These are phyloP conservation scores for Sakesphorus luctuosus DNA, from an alignment of 2,113 vertebrate genomes.

Conservation along the genomic window DNA sequence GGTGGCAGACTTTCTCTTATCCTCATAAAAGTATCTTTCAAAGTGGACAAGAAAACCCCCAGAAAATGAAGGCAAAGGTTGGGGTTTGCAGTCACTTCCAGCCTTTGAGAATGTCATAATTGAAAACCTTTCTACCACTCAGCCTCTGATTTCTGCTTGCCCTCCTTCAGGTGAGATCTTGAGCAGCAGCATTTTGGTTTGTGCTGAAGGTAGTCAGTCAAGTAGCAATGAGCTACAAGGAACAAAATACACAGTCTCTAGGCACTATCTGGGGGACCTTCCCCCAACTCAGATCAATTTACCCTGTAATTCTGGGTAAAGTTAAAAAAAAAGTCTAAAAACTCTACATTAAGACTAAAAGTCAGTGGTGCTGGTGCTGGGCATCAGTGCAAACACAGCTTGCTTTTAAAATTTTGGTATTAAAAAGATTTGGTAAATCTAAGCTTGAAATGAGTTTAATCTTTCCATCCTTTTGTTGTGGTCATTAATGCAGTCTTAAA, in stretches of 20 bases:
- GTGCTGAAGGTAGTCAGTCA: background rate
- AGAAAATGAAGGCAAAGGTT: background rate
- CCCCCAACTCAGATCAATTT: background rate
- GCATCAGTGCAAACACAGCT: background rate
- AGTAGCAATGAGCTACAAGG: background rate
- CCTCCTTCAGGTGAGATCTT: background rate
- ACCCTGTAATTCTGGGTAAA: background rate
- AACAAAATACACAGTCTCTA: background rate
- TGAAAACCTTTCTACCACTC: background rate
- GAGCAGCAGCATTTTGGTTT: background rate
- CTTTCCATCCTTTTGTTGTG: background rate
- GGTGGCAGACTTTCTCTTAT: background rate
- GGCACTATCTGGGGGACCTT: background rate
- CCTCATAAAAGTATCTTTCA: background rate
- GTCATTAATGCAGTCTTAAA: background rate
- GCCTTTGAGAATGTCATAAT: background rate
- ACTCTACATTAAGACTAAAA: background rate
- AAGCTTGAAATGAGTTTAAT: background rate
- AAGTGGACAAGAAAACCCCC: background rate
- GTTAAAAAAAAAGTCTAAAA: background rate
- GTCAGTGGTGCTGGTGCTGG: background rate
- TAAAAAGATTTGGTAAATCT: background rate
- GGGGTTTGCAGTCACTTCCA: background rate
- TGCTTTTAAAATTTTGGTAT: background rate
- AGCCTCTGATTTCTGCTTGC: background rate